These are phyloP conservation scores for Andricus quercusramuli DNA, from an alignment of 2,888 invertebrate species.

Conservation along the genomic window DNA sequence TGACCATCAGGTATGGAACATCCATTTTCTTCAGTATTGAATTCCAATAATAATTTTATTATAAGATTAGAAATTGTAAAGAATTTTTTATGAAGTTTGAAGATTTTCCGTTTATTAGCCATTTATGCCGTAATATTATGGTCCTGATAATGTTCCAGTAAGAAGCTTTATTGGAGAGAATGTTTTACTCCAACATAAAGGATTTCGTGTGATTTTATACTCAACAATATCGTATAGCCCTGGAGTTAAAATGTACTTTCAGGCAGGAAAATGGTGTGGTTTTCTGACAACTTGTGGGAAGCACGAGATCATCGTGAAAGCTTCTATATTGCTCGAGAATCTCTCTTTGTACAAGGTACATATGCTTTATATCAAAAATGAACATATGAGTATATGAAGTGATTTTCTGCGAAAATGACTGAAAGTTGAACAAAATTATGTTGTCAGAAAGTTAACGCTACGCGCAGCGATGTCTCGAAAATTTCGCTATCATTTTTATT, in stretches of 20 bases:
- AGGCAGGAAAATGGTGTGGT: constrained; percentile 1
- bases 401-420: background rate
- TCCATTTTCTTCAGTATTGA: too few relatives aligned
- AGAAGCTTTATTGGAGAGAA: background rate
- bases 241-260: constrained; percentile 6
- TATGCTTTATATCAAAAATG: background rate
- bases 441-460: background rate
- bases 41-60: too few relatives aligned
- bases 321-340: background rate
- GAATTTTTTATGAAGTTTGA: too few relatives aligned
- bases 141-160: background rate
- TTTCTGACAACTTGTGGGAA: background rate
- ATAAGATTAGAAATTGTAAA: too few relatives aligned
- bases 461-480: background rate
- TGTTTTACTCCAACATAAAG: background rate
- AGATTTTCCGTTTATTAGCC: background rate
- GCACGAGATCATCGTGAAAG: constrained; percentile 11
- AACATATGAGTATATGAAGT: background rate
- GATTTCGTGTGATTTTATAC: background rate
- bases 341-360: background rate
- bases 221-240: background rate
- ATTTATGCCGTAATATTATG: background rate
- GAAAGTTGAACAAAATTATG: background rate
- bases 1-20: too few relatives aligned
- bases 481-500: too few relatives aligned